Evolutionary conservation across 2,113 vertebrate genomes (phyloP).

Genomic region (Beaufortia kweichowensis): DNA sequence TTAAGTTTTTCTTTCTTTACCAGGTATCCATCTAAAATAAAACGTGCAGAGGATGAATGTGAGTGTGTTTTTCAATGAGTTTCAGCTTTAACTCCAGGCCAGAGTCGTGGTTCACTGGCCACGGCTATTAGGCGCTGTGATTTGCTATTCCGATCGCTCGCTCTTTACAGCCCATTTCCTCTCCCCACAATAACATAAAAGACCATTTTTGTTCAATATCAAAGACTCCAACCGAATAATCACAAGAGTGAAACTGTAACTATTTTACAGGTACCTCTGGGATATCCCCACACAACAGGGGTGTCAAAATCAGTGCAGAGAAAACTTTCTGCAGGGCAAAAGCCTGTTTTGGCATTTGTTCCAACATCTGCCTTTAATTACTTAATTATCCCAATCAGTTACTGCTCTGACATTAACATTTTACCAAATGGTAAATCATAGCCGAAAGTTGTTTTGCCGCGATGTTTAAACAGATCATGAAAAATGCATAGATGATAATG

Average conservation of each 20-base stretch:
- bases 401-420: conserved; percentile 71
- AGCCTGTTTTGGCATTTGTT: conserved; percentile 75
- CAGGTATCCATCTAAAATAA: conserved; percentile 10
- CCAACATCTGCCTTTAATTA: conserved; percentile 81
- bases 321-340: conserved; percentile 78
- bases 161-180: conserved; percentile 75
- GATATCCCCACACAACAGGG: conserved; percentile 79
- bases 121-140: conserved; percentile 72
- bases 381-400: conserved; percentile 79
- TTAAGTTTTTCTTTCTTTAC: background rate
- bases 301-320: conserved; percentile 71
- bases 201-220: conserved; percentile 76
- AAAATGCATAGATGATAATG: conserved; percentile 75
- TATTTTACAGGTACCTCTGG: conserved; percentile 79
- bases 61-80: conserved; percentile 16
- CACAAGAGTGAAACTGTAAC: conserved; percentile 81
- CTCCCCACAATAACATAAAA: conserved; percentile 76
- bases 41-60: background rate
- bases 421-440: conserved; percentile 76
- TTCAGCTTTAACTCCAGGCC: conserved; percentile 43
- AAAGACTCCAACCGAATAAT: conserved; percentile 81
- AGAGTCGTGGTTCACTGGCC: conserved; percentile 69
- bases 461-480: conserved; percentile 74
- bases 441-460: conserved; percentile 72
- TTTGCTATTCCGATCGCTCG: conserved; percentile 69